phyloP scores from a whole-genome alignment of 64 coral and sea anemone genomes.

The Acropora tenuis region DNA sequence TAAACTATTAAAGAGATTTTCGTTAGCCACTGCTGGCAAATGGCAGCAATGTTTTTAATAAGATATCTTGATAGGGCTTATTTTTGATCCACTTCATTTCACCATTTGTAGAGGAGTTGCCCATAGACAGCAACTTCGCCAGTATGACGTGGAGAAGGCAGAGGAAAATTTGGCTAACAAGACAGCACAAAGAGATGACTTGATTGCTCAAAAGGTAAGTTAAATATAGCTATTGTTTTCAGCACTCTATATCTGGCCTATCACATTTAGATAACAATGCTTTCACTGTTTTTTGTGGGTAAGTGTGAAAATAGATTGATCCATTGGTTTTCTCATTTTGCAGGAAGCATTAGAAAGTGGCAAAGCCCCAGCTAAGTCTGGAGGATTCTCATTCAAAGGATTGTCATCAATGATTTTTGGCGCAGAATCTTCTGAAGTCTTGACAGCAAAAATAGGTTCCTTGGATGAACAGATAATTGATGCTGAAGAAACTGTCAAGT shows the following conservation, averaged over 20 bases:
- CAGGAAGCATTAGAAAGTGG: conserved; percentile 82
- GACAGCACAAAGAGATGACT: conserved; percentile 71
- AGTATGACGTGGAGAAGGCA: conserved; percentile 96
- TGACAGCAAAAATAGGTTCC: conserved; percentile 64
- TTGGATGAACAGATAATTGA: conserved; percentile 95
- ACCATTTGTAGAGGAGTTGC: conserved; percentile 69
- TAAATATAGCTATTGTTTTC: not conserved
- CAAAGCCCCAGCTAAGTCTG: conserved; percentile 64
- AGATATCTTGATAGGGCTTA: too few species aligned
- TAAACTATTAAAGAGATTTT: too few species aligned
- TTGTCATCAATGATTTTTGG: conserved; percentile 97
- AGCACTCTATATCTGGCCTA: too few species aligned
- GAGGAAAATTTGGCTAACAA: conserved; percentile 81
- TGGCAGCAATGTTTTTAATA: too few species aligned
- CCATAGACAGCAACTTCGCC: conserved; percentile 87
- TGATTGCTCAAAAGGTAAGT: conserved; percentile 80
- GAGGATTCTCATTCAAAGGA: conserved; percentile 87
- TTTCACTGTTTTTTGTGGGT: too few species aligned
- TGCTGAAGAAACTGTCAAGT: conserved; percentile 82
- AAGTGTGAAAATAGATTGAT: too few species aligned
- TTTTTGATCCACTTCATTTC: too few species aligned
- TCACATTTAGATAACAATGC: too few species aligned
- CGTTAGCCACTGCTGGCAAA: too few species aligned
- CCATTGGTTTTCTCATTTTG: not conserved
- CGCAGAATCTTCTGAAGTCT: conserved; percentile 79